Base-by-base conservation (phyloP, 2,113 vertebrate genomes). In the Centropus unirufus region DNA sequence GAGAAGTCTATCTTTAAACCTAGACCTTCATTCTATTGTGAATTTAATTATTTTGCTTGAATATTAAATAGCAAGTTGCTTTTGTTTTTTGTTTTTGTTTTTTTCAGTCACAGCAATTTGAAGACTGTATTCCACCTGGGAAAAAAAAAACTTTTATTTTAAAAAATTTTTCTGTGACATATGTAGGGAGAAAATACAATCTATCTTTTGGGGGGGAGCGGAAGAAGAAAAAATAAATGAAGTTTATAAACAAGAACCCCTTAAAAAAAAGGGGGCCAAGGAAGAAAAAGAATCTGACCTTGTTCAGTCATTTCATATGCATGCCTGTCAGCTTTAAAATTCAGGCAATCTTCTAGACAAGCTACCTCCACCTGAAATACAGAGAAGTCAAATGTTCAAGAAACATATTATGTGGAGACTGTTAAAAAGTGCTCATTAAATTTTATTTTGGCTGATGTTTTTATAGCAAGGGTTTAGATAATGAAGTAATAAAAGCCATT, bases 251-350 rank as follows among this genome's bases (percentile, higher is more conserved):
- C 3, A 9, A 68, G 6, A 62, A 89, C 6, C 0, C 1, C 3
- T 22, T 36, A 36, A 36, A 32, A 55, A 30, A 12, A 20, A 3
- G 49, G 36, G 11, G 11, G 0, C 1, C 3, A 6, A 9, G 0
- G 24, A 21, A 23, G 9, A 7, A 73, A 36, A 59, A n/a, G 2
- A 69, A 2, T 26, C 11, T 84, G 57, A 49, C 66, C 46, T 77
- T 80, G 19, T 64, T 87, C 39, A 46, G 2, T 80, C 8, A 18
- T 36, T 82, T 74, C 14, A 12, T 64, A 70, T n/a, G 3, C 9
- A 1, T 51, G 42, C 3, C 62, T 32, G 16, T 67, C 30, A 74
- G n/a, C 8, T 81, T 74, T 78, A 70, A 57, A 77, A 63, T 73
- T 85, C 49, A 83, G 32, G 10, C 30, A 79, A 42, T 47, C 39